Base-by-base conservation (phyloP, 1,140 invertebrate genomes). In the Caerostris darwini region DNA sequence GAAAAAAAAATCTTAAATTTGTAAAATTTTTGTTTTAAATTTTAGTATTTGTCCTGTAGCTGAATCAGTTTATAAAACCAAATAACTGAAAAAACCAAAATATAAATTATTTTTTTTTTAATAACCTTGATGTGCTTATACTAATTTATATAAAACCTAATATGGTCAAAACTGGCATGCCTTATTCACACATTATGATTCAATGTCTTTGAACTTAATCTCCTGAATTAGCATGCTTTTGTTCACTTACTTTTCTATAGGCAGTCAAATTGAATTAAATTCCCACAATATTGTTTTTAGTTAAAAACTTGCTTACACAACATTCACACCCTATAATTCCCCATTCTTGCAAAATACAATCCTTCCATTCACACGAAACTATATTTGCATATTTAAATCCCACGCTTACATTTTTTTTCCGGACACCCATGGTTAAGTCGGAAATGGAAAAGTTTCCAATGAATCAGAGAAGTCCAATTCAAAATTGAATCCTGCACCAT, bases 361-460 rank as follows among this genome's bases (percentile, higher is more conserved):
- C 5, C 10, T 14, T 17, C 61, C 61, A 77, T 77, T 8, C 10
- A 50, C 34, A 50, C 53, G 71, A 50, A 77, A 12, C 3, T 10
- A 10, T 77, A 77, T 77, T 77, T 77, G 71, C 71, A 77, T 77
- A 77, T 77, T 77, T 53, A 53, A 77, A 77, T 50, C 71, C 71
- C 71, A 77, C 71, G 71, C 71, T 3, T 12, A 77, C 50, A 50
- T 53, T 12, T 53, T 50, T 14, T 53, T 77, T 77, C 10, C 34
- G 71, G 71, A 77, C 71, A 77, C 71, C 71, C 14, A 77, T 77
- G 71, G 71, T 8, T 77, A 53, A 7, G 3, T 12, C 71, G 71
- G 71, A 77, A 77, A 77, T 77, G 71, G 50, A 34, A 34, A 67
- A 77, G 34, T 77, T 77, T 12, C 10, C 10, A 7, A 77, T 8